phyloP scores from a whole-genome alignment of 2,797 vertebrate genomes.

The Crocidura indochinensis region DNA sequence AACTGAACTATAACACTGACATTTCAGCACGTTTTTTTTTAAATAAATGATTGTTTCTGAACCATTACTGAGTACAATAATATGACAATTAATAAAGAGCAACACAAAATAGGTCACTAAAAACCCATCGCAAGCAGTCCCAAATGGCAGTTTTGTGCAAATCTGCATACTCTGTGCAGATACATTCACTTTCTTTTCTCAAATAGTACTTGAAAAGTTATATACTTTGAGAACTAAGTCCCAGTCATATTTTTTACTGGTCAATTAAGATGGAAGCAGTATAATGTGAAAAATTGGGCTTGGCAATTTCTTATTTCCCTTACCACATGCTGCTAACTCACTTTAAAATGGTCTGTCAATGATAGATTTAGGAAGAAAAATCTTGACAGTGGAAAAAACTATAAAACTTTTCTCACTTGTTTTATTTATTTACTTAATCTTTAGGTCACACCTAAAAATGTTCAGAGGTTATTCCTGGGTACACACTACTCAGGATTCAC shows the following conservation, averaged over 20 bases:
- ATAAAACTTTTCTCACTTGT: neutral
- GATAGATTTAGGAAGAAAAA: conserved; percentile 19
- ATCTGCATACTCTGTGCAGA: neutral
- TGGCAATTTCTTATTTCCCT: conserved; percentile 35
- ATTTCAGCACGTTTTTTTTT: conserved; percentile 65
- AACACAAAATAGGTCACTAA: conserved; percentile 52
- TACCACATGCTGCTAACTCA: neutral
- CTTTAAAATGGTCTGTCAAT: neutral
- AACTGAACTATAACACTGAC: conserved; percentile 41
- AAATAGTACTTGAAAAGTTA: conserved; percentile 38
- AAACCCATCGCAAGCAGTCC: neutral
- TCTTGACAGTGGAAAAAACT: neutral
- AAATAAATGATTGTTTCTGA: conserved; percentile 70
- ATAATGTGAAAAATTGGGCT: conserved; percentile 58
- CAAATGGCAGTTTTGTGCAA: neutral
- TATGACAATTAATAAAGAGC: conserved; percentile 67
- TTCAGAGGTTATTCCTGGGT: no score
- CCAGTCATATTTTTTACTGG: conserved; percentile 58
- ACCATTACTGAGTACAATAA: neutral
- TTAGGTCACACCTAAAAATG: no score
- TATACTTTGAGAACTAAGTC: conserved; percentile 38
- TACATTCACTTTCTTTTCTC: conserved; percentile 40
- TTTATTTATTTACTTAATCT: no score
- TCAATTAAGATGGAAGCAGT: conserved; percentile 61
- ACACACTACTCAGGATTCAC: no score